These are phyloP conservation scores for Mystacides longicornis DNA, from an alignment of 2,888 invertebrate species.

Conservation along the genomic window DNA sequence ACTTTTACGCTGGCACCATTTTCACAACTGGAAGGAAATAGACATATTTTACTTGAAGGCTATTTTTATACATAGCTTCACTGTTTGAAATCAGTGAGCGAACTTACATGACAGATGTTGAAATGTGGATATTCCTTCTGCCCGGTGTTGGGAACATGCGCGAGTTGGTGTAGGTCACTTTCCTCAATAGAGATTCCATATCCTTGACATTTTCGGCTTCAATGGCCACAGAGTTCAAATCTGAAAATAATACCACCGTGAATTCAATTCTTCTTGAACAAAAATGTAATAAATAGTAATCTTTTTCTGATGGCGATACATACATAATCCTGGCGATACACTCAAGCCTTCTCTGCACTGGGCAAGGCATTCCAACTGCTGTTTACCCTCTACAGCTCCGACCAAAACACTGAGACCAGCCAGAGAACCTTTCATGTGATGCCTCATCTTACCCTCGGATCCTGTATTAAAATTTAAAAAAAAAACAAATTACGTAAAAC, in stretches of 20 bases:
- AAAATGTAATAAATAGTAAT: neutral
- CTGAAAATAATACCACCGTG: constrained; percentile 33
- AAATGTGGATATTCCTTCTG: constrained; percentile 74
- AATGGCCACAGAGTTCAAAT: constrained; percentile 82
- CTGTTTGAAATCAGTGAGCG: too few relatives aligned
- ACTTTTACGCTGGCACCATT: constrained; percentile 67
- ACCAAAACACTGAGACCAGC: constrained; percentile 76
- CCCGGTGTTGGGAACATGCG: constrained; percentile 93
- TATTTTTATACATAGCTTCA: too few relatives aligned
- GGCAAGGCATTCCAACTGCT: constrained; percentile 69
- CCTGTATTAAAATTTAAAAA: constrained; percentile 42
- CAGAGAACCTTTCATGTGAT: constrained; percentile 80
- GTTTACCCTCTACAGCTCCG: constrained; percentile 65
- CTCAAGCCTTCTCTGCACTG: constrained; percentile 76
- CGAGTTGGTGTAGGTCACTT: constrained; percentile 87
- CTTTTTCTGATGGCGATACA: neutral
- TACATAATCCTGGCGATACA: constrained; percentile 41
- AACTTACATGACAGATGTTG: constrained; percentile 69
- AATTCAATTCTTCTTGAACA: neutral
- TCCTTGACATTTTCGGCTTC: constrained; percentile 88
- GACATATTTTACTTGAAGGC: too few relatives aligned
- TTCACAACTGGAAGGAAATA: constrained; percentile 63
- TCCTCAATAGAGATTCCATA: constrained; percentile 76
- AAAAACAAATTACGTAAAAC: neutral
- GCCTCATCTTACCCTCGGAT: constrained; percentile 83